A percentile compares a stretch with the other conserved stretches of the same genome.
Evolutionary conservation across 2,888 invertebrate genomes (phyloP).

Genomic region (Drosophila bunnanda): DNA sequence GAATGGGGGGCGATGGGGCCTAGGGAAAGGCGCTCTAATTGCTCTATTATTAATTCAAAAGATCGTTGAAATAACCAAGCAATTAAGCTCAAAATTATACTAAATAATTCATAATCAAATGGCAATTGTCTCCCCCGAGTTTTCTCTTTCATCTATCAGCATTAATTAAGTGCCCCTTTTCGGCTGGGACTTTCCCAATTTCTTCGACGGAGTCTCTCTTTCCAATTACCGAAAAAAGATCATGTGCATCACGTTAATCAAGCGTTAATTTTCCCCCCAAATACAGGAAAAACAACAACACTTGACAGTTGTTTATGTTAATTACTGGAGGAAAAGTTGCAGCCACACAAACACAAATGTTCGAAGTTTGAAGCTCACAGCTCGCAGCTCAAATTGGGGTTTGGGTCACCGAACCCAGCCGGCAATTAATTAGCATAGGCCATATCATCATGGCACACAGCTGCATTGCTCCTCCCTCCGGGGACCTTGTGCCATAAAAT

Average conservation of each 20-base stretch:
- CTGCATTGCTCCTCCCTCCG: not conserved
- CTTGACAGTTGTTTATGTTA: slow-evolving; percentile 70
- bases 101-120: slow-evolving; percentile 32
- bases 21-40: slow-evolving; percentile 3
- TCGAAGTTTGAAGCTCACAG: slow-evolving; percentile 1
- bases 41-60: slow-evolving; percentile 16
- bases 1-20: not conserved
- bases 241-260: slow-evolving; percentile 58
- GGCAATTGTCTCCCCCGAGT: slow-evolving; percentile 26
- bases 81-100: slow-evolving; percentile 1
- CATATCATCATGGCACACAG: slow-evolving; percentile 21
- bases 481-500: slow-evolving; percentile 36
- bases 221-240: slow-evolving; percentile 45
- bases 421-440: slow-evolving; percentile 65
- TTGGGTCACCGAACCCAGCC: slow-evolving; percentile 67
- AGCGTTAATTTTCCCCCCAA: slow-evolving; percentile 62
- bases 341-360: slow-evolving; percentile 42
- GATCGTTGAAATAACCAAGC: slow-evolving; percentile 4
- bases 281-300: slow-evolving; percentile 41
- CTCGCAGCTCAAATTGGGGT: slow-evolving; percentile 51
- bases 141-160: slow-evolving; percentile 8
- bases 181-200: slow-evolving; percentile 64
- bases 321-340: slow-evolving; percentile 50
- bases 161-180: slow-evolving; percentile 33
- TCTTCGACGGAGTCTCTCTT: not conserved